These are phyloP conservation scores for Sinosuthora webbiana DNA, from an alignment of 2,113 vertebrate species.

Conservation along the genomic window DNA sequence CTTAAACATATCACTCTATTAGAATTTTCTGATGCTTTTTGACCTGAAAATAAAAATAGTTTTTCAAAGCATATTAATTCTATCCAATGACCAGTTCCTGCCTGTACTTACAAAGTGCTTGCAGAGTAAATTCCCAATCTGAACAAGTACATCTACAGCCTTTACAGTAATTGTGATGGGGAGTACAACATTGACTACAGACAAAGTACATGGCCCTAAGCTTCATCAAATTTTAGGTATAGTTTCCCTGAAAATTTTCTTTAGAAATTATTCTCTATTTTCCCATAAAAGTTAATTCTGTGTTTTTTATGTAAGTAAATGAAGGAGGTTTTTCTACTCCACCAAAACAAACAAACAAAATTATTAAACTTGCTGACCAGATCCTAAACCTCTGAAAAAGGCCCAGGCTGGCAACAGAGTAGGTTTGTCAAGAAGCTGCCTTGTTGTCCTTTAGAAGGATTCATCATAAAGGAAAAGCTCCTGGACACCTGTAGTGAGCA, in stretches of 20 bases:
- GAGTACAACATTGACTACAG: not conserved
- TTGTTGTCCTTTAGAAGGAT: not conserved
- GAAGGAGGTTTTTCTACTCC: not conserved
- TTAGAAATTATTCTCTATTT: not conserved
- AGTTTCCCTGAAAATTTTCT: not conserved
- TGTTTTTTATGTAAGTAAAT: not conserved
- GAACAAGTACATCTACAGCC: not conserved
- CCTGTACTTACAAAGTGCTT: not conserved
- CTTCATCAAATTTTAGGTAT: not conserved
- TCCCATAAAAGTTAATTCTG: not conserved
- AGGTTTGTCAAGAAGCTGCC: not conserved
- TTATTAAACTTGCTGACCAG: not conserved
- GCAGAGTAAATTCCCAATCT: not conserved
- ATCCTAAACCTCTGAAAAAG: not conserved
- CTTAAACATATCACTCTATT: not conserved
- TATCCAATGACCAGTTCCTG: not conserved
- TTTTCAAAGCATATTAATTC: not conserved
- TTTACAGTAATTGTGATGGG: not conserved
- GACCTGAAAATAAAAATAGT: not conserved
- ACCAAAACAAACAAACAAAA: not conserved
- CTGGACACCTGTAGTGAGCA: rapidly evolving
- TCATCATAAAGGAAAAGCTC: not conserved
- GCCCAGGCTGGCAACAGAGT: not conserved
- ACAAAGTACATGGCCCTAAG: not conserved
- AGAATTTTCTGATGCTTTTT: not conserved